phyloP scores from a whole-genome alignment of 1,140 invertebrate genomes.

The Oryctes rhinoceros region DNA sequence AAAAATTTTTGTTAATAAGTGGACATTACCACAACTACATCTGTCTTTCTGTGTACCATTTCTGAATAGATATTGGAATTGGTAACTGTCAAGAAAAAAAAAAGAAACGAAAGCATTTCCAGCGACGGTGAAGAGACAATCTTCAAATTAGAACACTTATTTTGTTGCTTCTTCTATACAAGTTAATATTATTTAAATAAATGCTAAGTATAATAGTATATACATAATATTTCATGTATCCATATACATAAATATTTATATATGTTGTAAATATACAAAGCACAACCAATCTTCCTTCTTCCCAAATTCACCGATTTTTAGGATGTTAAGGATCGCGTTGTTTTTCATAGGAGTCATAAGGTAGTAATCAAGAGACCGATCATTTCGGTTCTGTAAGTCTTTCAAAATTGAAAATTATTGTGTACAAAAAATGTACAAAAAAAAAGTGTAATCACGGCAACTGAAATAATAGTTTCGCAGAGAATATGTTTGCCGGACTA shows the following conservation, averaged over 20 bases:
- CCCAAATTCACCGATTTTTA: conserved; percentile 1
- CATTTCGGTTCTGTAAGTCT: conserved; percentile 7
- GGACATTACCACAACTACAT: neutral
- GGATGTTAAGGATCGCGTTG: neutral
- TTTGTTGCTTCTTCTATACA: conserved; percentile 6
- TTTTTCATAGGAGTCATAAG: neutral
- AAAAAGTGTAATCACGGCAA: neutral
- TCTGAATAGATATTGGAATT: neutral
- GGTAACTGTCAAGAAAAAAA: neutral
- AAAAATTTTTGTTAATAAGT: neutral
- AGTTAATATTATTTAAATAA: conserved; percentile 23
- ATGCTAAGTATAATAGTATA: conserved; percentile 27
- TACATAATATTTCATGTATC: conserved; percentile 12
- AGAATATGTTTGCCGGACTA: neutral
- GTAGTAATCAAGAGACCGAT: neutral
- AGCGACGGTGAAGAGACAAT: neutral
- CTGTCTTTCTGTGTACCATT: neutral
- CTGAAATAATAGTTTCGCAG: neutral
- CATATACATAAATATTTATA: conserved; percentile 25
- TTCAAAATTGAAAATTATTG: neutral
- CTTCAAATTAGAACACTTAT: neutral
- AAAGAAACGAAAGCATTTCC: neutral
- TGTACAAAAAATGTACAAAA: conserved; percentile 13
- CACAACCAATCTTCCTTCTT: conserved; percentile 17
- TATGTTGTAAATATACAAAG: conserved; percentile 29